phyloP scores from a whole-genome alignment of 2,797 vertebrate genomes.

The Kryptopterus vitreolus region DNA sequence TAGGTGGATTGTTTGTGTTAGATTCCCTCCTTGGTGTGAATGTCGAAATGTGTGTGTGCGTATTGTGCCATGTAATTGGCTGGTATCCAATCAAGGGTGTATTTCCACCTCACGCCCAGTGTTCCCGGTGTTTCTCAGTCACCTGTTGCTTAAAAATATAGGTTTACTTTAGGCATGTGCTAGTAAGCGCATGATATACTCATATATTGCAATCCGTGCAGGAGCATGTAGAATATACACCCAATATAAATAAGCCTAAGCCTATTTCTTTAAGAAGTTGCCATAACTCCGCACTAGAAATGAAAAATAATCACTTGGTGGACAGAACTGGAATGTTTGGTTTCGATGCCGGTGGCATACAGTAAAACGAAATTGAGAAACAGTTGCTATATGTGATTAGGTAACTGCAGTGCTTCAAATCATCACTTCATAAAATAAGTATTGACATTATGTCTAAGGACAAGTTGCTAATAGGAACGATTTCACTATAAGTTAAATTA shows the following conservation, averaged over 20 bases:
- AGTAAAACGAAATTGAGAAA: not conserved
- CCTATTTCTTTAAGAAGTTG: not conserved
- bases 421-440: not conserved
- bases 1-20: not conserved
- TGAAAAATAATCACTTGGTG: not conserved
- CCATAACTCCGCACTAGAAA: not conserved
- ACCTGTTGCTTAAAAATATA: not conserved
- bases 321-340: slow-evolving; percentile 9
- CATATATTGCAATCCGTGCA: not conserved
- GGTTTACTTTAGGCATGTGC: not conserved
- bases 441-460: not conserved
- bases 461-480: not conserved
- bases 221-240: not conserved
- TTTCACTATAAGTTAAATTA: too few relatives aligned
- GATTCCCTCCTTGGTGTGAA: not conserved
- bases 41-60: not conserved
- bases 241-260: not conserved
- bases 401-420: not conserved
- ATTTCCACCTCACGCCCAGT: not conserved
- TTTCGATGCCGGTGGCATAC: slow-evolving; percentile 15
- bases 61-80: not conserved
- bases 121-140: not conserved
- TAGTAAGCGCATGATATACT: not conserved
- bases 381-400: not conserved
- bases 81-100: not conserved